Base-by-base conservation (phyloP, 2,888 invertebrate genomes). In the Sinelater perroti region DNA sequence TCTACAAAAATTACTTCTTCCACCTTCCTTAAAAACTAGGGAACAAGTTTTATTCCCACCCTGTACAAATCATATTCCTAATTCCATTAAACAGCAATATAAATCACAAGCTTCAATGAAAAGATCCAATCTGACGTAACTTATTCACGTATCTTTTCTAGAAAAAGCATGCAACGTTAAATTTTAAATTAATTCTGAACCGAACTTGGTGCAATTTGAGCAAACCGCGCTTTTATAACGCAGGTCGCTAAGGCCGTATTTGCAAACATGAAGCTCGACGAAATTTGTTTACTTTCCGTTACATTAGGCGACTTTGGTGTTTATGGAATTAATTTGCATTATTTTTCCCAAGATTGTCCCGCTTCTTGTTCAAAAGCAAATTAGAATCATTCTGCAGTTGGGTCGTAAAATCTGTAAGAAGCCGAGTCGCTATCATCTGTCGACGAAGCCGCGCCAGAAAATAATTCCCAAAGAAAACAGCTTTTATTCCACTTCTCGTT, bases 301-400 rank as follows among this genome's bases (percentile, higher is more conserved):
- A 11, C 18, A 5, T 13, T 8, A 4, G 36, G 16, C 7, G 11
- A 14, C 38, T 40, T 40, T 40, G 38, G 24, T 17, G 38, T 21
- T 40, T 21, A 11, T 24, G n/a, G 38, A 40, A 40, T 40, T 40
- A 40, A 40, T 40, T 40, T 40, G 24, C 21, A 21, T 20, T 20
- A 40, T 21, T 21, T 18, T 40, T 3, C 13, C 8, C 1, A 21
- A 40, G 14, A 21, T 21, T 33, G 13, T 10, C 17, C 7, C 33
- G 17, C n/a, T 14, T 17, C 10, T 16, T 35, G 17, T 35, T 8
- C 5, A 28, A 28, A 5, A 28, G 28, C 2, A n/a, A n/a, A n/a
- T n/a, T n/a, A n/a, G n/a, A n/a, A n/a, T n/a, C n/a, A n/a, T n/a
- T n/a, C n/a, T n/a, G n/a, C n/a, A n/a, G n/a, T n/a, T n/a, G n/a